These are phyloP conservation scores for Anas flavirostris DNA, from an alignment of 2,797 vertebrate species.

Conservation along the genomic window DNA sequence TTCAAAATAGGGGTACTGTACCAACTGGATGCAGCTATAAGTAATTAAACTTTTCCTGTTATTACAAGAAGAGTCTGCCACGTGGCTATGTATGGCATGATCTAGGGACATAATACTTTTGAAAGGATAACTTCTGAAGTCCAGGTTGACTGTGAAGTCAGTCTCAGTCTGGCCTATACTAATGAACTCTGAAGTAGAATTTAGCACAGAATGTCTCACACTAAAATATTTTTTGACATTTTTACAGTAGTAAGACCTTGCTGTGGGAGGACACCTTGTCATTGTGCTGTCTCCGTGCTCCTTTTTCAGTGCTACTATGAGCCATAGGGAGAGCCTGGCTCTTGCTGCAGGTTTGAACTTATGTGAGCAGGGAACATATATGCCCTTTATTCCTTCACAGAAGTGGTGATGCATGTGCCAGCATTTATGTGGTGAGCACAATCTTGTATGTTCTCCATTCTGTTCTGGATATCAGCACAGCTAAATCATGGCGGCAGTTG, in stretches of 20 bases:
- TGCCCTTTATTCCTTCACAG: neutral
- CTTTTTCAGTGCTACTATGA: neutral
- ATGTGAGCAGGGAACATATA: neutral
- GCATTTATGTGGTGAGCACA: accelerated
- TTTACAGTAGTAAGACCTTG: neutral
- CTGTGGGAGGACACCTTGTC: neutral
- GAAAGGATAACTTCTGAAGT: neutral
- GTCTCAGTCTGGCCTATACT: neutral
- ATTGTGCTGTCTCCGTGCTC: neutral
- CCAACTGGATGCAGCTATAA: neutral
- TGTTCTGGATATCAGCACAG: neutral
- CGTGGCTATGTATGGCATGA: neutral
- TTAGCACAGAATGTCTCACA: neutral
- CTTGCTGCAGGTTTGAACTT: neutral
- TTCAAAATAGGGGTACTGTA: neutral
- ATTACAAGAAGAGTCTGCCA: neutral
- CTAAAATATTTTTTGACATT: neutral
- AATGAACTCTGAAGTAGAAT: neutral
- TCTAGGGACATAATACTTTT: neutral
- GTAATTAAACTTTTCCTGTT: neutral
- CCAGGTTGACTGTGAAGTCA: neutral
- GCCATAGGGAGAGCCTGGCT: neutral
- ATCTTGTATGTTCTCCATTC: neutral
- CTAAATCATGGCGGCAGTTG: neutral
- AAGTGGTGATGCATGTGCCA: neutral